A percentile compares a stretch with the other conserved stretches of the same genome.
Conservation (phyloP, 2,113 vertebrate genomes). For the Crypturellus undulatus region DNA sequence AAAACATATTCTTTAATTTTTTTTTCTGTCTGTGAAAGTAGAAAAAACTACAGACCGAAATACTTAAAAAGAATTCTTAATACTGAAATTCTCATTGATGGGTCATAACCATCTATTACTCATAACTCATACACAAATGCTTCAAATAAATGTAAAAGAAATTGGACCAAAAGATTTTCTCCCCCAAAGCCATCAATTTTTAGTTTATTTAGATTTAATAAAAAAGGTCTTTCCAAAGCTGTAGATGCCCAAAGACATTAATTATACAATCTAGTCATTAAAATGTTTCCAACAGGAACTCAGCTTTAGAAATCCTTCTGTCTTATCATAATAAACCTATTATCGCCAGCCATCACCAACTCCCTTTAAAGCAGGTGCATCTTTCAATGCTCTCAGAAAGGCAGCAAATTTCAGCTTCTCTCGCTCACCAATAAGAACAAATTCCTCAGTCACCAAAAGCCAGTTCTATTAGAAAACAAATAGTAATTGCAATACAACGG, state of each 20-base stretch:
- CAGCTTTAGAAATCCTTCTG: neutral
- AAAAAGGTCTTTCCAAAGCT: slow-evolving; percentile 10
- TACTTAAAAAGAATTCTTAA: neutral
- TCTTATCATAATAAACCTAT: neutral
- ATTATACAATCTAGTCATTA: slow-evolving; percentile 14
- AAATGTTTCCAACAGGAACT: neutral
- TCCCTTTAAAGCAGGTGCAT: neutral
- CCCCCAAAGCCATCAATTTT: neutral
- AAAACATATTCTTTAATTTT: neutral
- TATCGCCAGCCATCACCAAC: neutral
- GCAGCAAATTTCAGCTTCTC: neutral
- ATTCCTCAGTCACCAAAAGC: neutral
- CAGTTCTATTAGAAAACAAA: neutral
- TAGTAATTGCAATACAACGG: neutral
- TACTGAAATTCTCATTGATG: neutral
- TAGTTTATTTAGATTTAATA: slow-evolving; percentile 39
- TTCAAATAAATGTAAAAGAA: neutral
- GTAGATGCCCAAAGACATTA: neutral
- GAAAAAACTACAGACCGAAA: neutral
- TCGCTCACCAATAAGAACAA: neutral
- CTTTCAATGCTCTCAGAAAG: neutral
- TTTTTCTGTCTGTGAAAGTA: neutral
- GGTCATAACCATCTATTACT: neutral
- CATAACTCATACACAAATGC: neutral
- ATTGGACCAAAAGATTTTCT: neutral